Evolutionary conservation across 2,888 invertebrate species (phyloP).

Genomic region (Exephanes ischioxanthus): DNA sequence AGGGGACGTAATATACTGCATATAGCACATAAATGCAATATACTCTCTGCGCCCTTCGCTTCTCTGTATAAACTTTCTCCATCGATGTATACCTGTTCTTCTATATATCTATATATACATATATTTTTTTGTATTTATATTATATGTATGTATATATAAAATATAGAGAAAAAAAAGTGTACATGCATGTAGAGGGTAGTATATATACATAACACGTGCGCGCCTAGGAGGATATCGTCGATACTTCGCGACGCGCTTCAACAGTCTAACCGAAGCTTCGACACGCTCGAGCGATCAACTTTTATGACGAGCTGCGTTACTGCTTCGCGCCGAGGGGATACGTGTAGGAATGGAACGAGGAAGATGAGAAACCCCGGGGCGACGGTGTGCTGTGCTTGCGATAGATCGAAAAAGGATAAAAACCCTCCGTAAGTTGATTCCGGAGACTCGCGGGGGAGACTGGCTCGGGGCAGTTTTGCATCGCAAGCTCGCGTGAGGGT

Average conservation of each 20-base stretch:
- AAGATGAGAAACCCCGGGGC: constrained; percentile 11
- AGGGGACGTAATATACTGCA: constrained; percentile 19
- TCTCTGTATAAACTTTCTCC: background rate
- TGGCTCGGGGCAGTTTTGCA: constrained; percentile 3
- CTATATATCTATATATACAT: background rate
- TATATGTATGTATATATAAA: background rate
- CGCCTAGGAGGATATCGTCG: constrained; percentile 17
- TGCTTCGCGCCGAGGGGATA: background rate
- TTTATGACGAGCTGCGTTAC: constrained; percentile 34
- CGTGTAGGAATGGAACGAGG: background rate
- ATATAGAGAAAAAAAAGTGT: constrained; percentile 6
- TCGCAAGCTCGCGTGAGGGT: background rate
- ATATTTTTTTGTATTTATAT: background rate
- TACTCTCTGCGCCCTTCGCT: constrained; percentile 4
- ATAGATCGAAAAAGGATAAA: constrained; percentile 4
- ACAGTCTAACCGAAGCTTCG: constrained; percentile 48
- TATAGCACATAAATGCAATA: constrained; percentile 12
- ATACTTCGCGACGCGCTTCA: constrained; percentile 37
- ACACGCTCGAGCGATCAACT: constrained; percentile 44
- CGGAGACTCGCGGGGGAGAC: background rate
- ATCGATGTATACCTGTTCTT: background rate
- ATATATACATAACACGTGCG: constrained; percentile 21
- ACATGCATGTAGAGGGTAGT: background rate
- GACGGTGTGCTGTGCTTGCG: background rate
- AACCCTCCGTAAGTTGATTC: constrained; percentile 1